A percentile compares a stretch with the other conserved stretches of the same genome.
Evolutionary conservation across 1,140 invertebrate species (phyloP).

Genomic region (Conopomorpha cramerella): DNA sequence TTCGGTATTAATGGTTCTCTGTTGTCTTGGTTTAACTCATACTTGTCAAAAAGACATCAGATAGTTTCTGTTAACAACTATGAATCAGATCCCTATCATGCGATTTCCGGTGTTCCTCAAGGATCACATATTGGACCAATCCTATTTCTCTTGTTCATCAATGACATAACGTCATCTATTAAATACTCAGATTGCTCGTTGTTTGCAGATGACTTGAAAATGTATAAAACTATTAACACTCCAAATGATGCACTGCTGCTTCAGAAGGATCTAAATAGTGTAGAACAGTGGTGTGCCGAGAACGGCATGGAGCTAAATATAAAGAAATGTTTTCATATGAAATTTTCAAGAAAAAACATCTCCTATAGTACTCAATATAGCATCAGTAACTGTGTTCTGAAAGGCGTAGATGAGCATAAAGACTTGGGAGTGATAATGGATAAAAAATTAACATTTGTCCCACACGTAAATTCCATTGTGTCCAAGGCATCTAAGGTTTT

Average conservation of each 20-base stretch:
- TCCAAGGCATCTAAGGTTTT: too few relatives aligned
- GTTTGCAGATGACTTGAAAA: slow-evolving; percentile 1
- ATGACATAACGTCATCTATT: background rate
- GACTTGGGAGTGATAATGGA: background rate
- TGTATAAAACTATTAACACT: background rate
- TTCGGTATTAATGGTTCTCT: background rate
- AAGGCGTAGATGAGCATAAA: background rate
- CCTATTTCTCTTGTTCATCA: background rate
- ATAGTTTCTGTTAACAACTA: too few relatives aligned
- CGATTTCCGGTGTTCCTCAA: too few relatives aligned
- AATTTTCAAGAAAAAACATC: too few relatives aligned
- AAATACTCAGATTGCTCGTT: background rate
- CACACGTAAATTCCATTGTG: too few relatives aligned
- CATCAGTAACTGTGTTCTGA: background rate
- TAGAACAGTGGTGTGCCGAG: background rate
- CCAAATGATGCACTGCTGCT: background rate
- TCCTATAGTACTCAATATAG: background rate
- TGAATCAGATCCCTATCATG: background rate
- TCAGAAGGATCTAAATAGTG: background rate
- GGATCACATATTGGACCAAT: slow-evolving; percentile 2
- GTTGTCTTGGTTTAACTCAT: too few relatives aligned
- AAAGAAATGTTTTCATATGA: background rate
- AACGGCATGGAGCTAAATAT: background rate
- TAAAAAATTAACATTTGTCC: too few relatives aligned
- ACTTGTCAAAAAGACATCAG: background rate